Evolutionary conservation across 2,113 vertebrate species (phyloP).

Genomic region (Jaculus jaculus): DNA sequence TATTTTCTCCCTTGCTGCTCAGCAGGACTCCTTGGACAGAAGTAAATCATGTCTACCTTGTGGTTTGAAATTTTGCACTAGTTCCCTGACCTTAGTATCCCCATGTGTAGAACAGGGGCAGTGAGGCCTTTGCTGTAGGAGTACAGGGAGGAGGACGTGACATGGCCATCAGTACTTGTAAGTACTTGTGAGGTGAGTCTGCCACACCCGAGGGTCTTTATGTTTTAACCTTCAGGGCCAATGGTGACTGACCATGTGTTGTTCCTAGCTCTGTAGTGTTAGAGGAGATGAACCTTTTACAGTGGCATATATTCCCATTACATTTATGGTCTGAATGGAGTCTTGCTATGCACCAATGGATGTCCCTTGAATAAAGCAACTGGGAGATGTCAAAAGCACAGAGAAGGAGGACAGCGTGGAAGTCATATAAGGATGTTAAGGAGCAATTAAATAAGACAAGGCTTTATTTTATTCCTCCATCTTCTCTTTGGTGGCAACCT

Average conservation of each 20-base stretch:
- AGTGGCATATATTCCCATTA: not conserved
- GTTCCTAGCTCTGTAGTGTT: not conserved
- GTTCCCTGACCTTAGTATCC: not conserved
- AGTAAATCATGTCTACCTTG: not conserved
- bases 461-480: not conserved
- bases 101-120: not conserved
- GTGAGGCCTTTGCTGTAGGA: not conserved
- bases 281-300: not conserved
- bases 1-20: not conserved
- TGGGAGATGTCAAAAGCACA: no score
- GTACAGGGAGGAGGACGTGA: not conserved
- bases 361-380: not conserved
- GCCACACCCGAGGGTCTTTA: no score
- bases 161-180: no score
- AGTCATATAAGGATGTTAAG: not conserved
- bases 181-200: not conserved
- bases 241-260: not conserved
- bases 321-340: not conserved
- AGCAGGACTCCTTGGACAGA: not conserved
- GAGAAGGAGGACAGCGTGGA: not conserved
- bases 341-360: not conserved
- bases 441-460: not conserved
- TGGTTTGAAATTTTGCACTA: not conserved
- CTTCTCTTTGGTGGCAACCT: no score
- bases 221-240: not conserved